phyloP scores from a whole-genome alignment of 2,113 vertebrate genomes.

The Ranitomeya imitator region DNA sequence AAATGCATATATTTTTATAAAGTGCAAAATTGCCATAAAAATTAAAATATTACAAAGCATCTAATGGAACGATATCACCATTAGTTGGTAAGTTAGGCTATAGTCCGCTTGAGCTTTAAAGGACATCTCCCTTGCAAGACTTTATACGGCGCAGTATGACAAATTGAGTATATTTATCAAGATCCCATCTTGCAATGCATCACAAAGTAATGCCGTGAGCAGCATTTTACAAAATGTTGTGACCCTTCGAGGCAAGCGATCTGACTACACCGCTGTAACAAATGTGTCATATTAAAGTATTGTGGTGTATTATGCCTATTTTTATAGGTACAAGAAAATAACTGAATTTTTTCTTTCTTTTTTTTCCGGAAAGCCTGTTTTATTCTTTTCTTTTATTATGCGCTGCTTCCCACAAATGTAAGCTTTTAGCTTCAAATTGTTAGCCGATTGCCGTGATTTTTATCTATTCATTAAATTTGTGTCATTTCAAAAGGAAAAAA shows the following conservation, averaged over 20 bases:
- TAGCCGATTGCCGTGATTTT: not conserved
- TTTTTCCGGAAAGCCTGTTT: not conserved
- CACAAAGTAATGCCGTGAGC: conserved; percentile 50
- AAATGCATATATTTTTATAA: not conserved
- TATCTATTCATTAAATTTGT: conserved; percentile 16
- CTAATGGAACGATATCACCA: not conserved
- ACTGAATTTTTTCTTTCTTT: not conserved
- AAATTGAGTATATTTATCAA: conserved; percentile 56
- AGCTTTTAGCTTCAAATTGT: not conserved
- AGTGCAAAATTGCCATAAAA: not conserved
- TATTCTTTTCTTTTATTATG: not conserved
- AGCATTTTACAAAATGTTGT: conserved; percentile 51
- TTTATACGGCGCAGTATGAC: conserved; percentile 49
- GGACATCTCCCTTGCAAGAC: conserved; percentile 31
- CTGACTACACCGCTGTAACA: conserved; percentile 44
- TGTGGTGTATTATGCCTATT: conserved; percentile 6
- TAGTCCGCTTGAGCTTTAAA: conserved; percentile 19
- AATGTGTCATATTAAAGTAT: conserved; percentile 52
- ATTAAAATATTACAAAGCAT: not conserved
- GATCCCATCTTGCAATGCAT: conserved; percentile 48
- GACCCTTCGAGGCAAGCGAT: conserved; percentile 44
- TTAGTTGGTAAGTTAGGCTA: conserved; percentile 10
- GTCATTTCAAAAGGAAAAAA: not conserved
- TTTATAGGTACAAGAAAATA: conserved; percentile 12
- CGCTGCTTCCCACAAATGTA: not conserved